Evolutionary conservation across 2,797 vertebrate species (phyloP).

Genomic region (Otolemur crassicaudatus): DNA sequence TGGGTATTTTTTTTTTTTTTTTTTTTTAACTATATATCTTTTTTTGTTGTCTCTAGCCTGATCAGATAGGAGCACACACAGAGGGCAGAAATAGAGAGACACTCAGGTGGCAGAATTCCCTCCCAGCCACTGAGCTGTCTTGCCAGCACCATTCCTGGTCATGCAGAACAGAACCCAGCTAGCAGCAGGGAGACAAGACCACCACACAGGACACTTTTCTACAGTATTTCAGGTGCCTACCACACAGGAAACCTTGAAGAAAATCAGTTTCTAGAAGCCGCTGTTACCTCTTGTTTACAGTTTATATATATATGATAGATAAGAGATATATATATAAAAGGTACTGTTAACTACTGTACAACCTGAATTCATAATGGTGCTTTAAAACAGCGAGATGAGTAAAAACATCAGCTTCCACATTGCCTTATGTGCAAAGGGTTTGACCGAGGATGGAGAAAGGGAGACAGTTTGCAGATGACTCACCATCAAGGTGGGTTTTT

Average conservation of each 20-base stretch:
- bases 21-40: slow-evolving; percentile 66
- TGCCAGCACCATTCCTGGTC: slow-evolving; percentile 88
- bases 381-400: slow-evolving; percentile 92
- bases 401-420: slow-evolving; percentile 94
- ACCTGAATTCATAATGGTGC: slow-evolving; percentile 98
- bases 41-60: slow-evolving; percentile 84
- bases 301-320: slow-evolving; percentile 93
- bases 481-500: background rate
- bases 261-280: slow-evolving; percentile 93
- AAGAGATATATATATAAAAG: slow-evolving; percentile 89
- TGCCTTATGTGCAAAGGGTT: slow-evolving; percentile 92
- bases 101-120: slow-evolving; percentile 77
- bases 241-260: slow-evolving; percentile 92
- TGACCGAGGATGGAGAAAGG: slow-evolving; percentile 70
- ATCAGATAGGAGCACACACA: slow-evolving; percentile 83
- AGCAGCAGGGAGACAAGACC: slow-evolving; percentile 84
- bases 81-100: slow-evolving; percentile 74
- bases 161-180: slow-evolving; percentile 80
- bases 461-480: background rate
- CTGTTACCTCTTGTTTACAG: slow-evolving; percentile 99
- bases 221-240: slow-evolving; percentile 95
- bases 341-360: slow-evolving; percentile 99
- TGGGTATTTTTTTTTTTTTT: slow-evolving; percentile 31
- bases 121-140: slow-evolving; percentile 91
- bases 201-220: slow-evolving; percentile 89